These are phyloP conservation scores for Hycleus cichorii DNA, from an alignment of 1,140 invertebrate species.

Conservation along the genomic window DNA sequence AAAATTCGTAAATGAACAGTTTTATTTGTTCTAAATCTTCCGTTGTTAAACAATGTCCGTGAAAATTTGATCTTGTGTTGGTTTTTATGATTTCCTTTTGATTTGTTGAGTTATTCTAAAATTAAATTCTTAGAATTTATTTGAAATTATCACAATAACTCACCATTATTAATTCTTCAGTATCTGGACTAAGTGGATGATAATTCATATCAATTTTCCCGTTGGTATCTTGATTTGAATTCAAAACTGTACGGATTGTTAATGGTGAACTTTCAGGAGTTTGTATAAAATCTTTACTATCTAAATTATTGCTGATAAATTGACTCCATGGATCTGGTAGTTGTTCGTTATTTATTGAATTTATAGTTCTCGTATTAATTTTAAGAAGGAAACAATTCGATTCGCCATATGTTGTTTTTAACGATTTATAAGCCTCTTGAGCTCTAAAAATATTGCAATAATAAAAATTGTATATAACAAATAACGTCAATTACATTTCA, in stretches of 20 bases:
- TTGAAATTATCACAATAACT: background rate
- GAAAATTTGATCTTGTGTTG: conserved; percentile 34
- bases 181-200: conserved; percentile 57
- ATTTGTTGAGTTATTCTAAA: conserved; percentile 18
- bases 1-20: conserved; percentile 82
- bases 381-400: conserved; percentile 80
- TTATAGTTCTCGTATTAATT: conserved; percentile 71
- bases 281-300: conserved; percentile 17
- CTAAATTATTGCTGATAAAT: conserved; percentile 44
- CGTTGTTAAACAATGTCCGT: conserved; percentile 68
- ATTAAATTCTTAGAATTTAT: background rate
- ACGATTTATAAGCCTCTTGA: conserved; percentile 69
- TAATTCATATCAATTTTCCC: conserved; percentile 41
- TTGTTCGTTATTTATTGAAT: conserved; percentile 49
- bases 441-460: conserved; percentile 52
- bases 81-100: conserved; percentile 20
- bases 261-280: conserved; percentile 28
- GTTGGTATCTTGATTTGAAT: conserved; percentile 45
- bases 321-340: conserved; percentile 77
- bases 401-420: conserved; percentile 78
- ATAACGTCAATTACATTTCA: conserved; percentile 22
- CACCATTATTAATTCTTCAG: conserved; percentile 38
- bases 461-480: background rate
- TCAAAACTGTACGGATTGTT: conserved; percentile 29
- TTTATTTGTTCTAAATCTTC: conserved; percentile 80